phyloP scores from a whole-genome alignment of 1,140 invertebrate genomes.

The Rhynchophorus ferrugineus region DNA sequence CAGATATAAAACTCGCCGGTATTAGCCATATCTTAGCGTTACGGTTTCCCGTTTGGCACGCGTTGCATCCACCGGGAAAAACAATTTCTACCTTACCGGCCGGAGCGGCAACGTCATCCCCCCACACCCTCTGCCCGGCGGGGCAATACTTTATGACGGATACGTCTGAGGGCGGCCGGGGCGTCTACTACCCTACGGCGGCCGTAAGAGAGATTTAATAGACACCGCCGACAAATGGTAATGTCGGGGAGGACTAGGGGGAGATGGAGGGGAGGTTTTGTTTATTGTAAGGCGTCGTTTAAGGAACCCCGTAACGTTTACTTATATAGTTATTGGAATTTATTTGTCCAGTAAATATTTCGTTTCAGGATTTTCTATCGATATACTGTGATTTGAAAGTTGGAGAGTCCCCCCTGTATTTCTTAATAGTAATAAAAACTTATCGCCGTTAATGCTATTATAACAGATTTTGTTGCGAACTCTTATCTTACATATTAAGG shows the following conservation, averaged over 20 bases:
- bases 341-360: too few relatives aligned
- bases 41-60: constrained; percentile 32
- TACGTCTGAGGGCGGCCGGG: constrained; percentile 9
- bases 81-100: constrained; percentile 36
- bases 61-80: constrained; percentile 38
- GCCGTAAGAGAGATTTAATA: constrained; percentile 18
- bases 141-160: constrained; percentile 23
- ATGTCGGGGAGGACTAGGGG: constrained; percentile 1
- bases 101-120: too few relatives aligned
- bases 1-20: constrained; percentile 41
- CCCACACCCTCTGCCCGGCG: too few relatives aligned
- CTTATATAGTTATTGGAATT: not conserved
- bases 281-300: constrained; percentile 13
- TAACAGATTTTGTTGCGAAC: too few relatives aligned
- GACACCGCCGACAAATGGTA: constrained; percentile 14
- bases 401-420: too few relatives aligned
- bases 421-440: too few relatives aligned
- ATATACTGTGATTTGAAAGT: too few relatives aligned
- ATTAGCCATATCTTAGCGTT: constrained; percentile 44
- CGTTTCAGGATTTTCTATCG: too few relatives aligned
- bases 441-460: too few relatives aligned
- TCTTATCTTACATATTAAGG: too few relatives aligned
- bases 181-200: constrained; percentile 2
- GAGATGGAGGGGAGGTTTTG: too few relatives aligned
- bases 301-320: not conserved